These are phyloP conservation scores for Meta bourneti DNA, from an alignment of 2,888 invertebrate species.

Conservation along the genomic window DNA sequence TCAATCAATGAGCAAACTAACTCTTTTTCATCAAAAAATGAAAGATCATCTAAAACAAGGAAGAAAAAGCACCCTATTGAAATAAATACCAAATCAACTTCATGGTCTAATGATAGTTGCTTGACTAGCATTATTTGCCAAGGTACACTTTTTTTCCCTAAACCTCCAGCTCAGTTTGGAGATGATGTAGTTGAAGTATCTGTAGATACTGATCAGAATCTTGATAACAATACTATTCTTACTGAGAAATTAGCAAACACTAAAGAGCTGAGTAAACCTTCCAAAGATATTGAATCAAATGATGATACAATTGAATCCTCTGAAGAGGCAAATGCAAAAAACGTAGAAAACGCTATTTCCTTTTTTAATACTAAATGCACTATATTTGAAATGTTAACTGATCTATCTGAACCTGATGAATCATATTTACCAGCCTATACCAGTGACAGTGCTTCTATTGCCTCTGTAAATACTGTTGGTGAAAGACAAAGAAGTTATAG, in stretches of 20 bases:
- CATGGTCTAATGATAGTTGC: constrained; percentile 72
- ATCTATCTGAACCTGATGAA: constrained; percentile 69
- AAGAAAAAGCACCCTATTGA: constrained; percentile 53
- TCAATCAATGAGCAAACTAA: not conserved
- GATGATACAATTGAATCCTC: constrained; percentile 21
- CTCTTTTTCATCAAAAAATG: constrained; percentile 77
- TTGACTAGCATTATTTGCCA: constrained; percentile 76
- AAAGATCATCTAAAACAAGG: constrained; percentile 30
- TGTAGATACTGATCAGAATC: constrained; percentile 3
- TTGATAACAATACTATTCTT: not conserved
- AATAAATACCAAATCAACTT: constrained; percentile 34
- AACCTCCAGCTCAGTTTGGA: constrained; percentile 78
- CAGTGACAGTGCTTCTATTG: constrained; percentile 26
- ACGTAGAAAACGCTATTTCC: constrained; percentile 54
- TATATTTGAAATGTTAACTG: constrained; percentile 78
- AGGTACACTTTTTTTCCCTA: constrained; percentile 78
- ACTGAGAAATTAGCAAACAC: not conserved
- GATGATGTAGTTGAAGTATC: constrained; percentile 62
- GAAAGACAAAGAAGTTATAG: constrained; percentile 66
- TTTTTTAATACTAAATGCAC: constrained; percentile 78
- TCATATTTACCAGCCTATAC: constrained; percentile 37
- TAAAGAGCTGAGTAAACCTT: not conserved
- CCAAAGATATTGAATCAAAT: constrained; percentile 24
- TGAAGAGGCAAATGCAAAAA: constrained; percentile 33
- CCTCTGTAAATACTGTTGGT: constrained; percentile 17